Conservation (phyloP, 2,113 vertebrate species). For the Ardeotis arabs region DNA sequence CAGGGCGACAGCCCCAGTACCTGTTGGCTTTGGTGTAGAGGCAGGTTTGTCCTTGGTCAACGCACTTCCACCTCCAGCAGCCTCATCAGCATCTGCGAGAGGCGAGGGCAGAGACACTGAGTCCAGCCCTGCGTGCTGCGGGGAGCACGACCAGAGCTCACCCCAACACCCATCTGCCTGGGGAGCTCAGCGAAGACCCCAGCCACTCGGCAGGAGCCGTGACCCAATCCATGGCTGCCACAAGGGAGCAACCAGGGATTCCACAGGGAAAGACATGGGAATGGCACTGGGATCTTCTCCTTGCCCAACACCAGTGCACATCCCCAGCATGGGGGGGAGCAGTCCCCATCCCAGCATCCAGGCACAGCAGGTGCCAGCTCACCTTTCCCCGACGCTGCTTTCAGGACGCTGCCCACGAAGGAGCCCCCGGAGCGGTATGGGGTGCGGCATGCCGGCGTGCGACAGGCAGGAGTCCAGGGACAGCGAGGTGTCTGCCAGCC, state of each 20-base stretch:
- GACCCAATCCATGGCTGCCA: too few relatives aligned
- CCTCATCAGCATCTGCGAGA: background rate
- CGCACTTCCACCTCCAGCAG: background rate
- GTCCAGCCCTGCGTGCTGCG: background rate
- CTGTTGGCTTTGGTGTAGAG: constrained; percentile 38
- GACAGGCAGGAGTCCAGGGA: background rate
- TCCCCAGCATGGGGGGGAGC: background rate
- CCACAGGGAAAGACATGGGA: background rate
- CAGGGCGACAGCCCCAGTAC: constrained; percentile 11
- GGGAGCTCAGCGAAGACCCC: background rate
- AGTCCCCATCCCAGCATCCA: background rate
- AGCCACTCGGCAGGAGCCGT: accelerated
- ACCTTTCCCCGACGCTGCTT: constrained; percentile 53
- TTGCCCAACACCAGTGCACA: accelerated
- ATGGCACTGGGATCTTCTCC: background rate
- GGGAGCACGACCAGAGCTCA: background rate
- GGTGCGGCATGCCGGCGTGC: background rate
- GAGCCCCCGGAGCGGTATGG: accelerated
- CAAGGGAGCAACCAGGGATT: background rate
- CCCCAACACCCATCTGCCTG: accelerated
- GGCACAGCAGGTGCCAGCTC: background rate
- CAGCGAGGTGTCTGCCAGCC: background rate
- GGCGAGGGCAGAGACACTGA: accelerated
- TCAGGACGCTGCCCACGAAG: constrained; percentile 41
- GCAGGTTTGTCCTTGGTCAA: constrained; percentile 39